Base-by-base conservation (phyloP, 1,140 invertebrate genomes). In the Pentalonia nigronervosa region DNA sequence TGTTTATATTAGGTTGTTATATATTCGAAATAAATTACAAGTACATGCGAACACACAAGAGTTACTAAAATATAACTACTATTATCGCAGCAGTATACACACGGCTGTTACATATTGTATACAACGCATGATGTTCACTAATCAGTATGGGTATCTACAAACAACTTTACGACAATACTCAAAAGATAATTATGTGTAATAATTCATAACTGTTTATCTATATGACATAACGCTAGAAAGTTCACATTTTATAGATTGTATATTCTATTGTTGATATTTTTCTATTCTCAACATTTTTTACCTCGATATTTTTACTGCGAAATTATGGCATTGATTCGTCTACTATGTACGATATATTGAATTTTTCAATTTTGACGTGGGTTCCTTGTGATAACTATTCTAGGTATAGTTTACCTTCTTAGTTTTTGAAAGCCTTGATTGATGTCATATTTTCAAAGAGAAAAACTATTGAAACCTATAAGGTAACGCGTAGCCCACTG, bases 121-220 rank as follows among this genome's bases (percentile, higher is more conserved):
- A 76, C 21, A 76, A 34, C n/a, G 8, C 17, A n/a, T 76, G 17
- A 7, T 17, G n/a, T 76, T n/a, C 30, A 76, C 60, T 17, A n/a
- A 76, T 76, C n/a, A n/a, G 60, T 17, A 30, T n/a, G 14, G 60
- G 2, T 76, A 17, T 67, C n/a, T 76, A 17, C 4, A 76, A 76
- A n/a, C 60, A 76, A 76, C n/a, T 76, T 76, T n/a, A 76, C 14
- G 4, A 76, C 60, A 76, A n/a, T 76, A 76, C 60, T n/a, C 3
- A n/a, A 76, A 76, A n/a, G 60, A 76, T 34, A 76, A 76, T n/a
- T 30, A 76, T 76, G 60, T 76, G 60, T 67, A 76, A 76, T 76
- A 76, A 23, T 76, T 76, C n/a, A 76, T 76, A n/a, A 34, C 60
- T 76, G 60, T 14, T 76, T 76, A 76, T 76, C 60, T 76, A 3